Evolutionary conservation across 2,797 vertebrate genomes (phyloP), one percentile per base, ranked within the genome.

Genomic region (Xenopus petersii): DNA sequence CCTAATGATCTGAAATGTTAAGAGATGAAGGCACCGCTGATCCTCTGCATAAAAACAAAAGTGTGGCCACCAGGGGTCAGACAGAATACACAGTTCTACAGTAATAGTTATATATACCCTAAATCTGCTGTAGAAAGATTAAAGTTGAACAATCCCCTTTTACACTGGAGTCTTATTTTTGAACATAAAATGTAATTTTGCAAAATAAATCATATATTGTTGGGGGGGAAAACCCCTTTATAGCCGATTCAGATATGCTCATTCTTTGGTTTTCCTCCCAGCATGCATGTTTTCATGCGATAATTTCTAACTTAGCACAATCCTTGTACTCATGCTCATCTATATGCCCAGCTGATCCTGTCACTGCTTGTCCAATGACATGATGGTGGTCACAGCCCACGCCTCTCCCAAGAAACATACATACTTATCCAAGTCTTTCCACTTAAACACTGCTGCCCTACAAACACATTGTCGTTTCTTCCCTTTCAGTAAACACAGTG

Each of bases 261-360:
- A 88, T 82, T 90, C 88, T 92, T 90, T 92, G 91, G 89, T 88
- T 88, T 72, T 84, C 75, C 73, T 79, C 81, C 79, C 87, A 42
- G 83, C 80, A 3, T 60, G 75, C 47, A 73, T 81, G 71, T 79
- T 79, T 10, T 71, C 79, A 81, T 85, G 82, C 82, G 54, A 4
- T 64, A 5, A 77, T 13, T 73, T 59, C 13, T 21, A 66, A 33
- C 30, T 24, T 15, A 36, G 36, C 13, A 70, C 62, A 81, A 9
- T 42, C 36, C 36, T 42, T 42, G 36, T 6, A 42, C 36, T 42
- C 36, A 42, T 42, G 36, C 36, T 42, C 2, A 42, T 42, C 5
- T 42, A 5, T 42, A 42, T 42, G 36, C 36, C 36, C 36, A 42
- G 0, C 36, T 42, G 33, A 42, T 42, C 8, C 36, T 42, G 36